These are phyloP conservation scores for Idaea biselata DNA, from an alignment of 2,888 invertebrate species.

Conservation along the genomic window DNA sequence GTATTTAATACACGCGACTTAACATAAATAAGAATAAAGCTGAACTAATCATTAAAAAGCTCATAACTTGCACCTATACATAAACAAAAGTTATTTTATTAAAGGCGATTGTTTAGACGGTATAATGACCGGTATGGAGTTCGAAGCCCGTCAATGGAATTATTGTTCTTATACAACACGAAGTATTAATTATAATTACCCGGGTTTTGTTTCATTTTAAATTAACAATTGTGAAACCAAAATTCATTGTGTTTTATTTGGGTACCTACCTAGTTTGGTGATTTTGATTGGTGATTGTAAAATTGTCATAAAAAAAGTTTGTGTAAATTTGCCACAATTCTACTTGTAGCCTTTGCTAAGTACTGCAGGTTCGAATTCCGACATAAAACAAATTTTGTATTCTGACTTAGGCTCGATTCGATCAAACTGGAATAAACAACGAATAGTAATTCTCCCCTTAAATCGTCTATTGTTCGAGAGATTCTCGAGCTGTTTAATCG, in stretches of 20 bases:
- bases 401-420: too few relatives aligned
- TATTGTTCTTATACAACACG: slow-evolving; percentile 41
- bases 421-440: too few relatives aligned
- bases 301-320: too few relatives aligned
- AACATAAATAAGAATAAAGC: background rate
- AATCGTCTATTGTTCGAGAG: too few relatives aligned
- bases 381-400: too few relatives aligned
- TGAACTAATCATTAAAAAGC: slow-evolving; percentile 8
- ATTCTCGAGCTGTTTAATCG: too few relatives aligned
- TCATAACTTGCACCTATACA: slow-evolving; percentile 33
- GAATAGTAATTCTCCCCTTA: too few relatives aligned
- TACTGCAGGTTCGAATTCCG: too few relatives aligned
- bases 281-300: too few relatives aligned
- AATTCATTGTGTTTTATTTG: background rate
- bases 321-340: too few relatives aligned
- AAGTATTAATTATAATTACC: slow-evolving; percentile 46
- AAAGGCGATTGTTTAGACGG: slow-evolving; percentile 55
- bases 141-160: slow-evolving; percentile 50
- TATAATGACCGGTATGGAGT: slow-evolving; percentile 40
- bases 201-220: slow-evolving; percentile 19
- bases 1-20: background rate
- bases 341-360: too few relatives aligned
- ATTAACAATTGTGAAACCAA: slow-evolving; percentile 20
- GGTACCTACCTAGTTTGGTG: background rate
- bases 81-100: slow-evolving; percentile 51